Evolutionary conservation across 1,140 invertebrate species (phyloP).

Genomic region (Dreissena rostriformis): DNA sequence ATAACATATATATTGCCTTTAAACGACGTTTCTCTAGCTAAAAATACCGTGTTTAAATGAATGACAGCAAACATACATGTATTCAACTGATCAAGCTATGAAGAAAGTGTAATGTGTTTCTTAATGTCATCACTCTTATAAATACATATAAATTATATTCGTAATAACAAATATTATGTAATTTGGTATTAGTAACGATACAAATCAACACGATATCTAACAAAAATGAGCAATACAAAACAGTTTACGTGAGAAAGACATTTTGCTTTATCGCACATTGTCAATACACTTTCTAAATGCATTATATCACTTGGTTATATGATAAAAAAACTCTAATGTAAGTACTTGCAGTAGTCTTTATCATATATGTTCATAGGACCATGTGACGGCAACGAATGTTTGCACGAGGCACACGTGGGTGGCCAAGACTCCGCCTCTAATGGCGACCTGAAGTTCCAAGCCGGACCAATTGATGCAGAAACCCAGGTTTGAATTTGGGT

Average conservation of each 20-base stretch:
- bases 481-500: slow-evolving; percentile 37
- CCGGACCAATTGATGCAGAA: slow-evolving; percentile 61
- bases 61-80: too few species aligned
- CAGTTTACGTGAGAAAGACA: not conserved
- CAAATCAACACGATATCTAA: not conserved
- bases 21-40: too few species aligned
- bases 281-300: not conserved
- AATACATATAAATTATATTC: too few species aligned
- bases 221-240: not conserved
- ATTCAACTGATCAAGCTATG: too few species aligned
- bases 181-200: not conserved
- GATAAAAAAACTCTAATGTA: not conserved
- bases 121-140: too few species aligned
- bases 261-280: not conserved
- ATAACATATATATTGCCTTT: too few species aligned
- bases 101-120: too few species aligned
- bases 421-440: slow-evolving; percentile 64
- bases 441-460: slow-evolving; percentile 59
- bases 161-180: too few species aligned
- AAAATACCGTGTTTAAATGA: too few species aligned
- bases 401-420: slow-evolving; percentile 73
- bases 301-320: not conserved
- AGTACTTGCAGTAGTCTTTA: not conserved
- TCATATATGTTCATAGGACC: slow-evolving; percentile 24
- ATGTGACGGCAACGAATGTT: slow-evolving; percentile 55